Base-by-base conservation (phyloP, 2,113 vertebrate genomes). In the Alosa alosa region DNA sequence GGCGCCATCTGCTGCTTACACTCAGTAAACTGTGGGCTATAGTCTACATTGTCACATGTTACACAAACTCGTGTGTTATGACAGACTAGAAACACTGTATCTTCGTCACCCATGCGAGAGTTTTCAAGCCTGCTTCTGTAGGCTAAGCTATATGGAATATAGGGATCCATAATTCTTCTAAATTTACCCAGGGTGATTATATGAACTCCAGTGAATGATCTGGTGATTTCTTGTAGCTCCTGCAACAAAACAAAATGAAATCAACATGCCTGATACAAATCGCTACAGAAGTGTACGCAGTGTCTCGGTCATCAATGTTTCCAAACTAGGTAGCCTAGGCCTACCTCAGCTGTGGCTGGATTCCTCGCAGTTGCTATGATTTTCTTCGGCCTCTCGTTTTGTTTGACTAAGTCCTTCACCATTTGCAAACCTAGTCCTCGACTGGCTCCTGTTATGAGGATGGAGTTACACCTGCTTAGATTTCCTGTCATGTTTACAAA, bases 371-470 rank as follows among this genome's bases (percentile, higher is more conserved):
- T 90, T 5, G 89, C 87, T 18, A 91, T 89, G 41, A 91, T 89
- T 60, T 82, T 91, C 39, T 72, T n/a, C 7, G 91, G 90, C 82
- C 90, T 86, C 7, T 89, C 85, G 2, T 39, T 44, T 20, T 41
- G 68, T 81, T 45, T 88, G 1, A 78, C 64, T 81, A 92, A 22
- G 3, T 89, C 78, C 82, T 83, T 87, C 47, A 91, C 89, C 82
- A 92, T 90, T 46, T 91, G 88, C 44, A 92, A 81, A 0, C 91
- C 88, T 47, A 91, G 84, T 13, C 91, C 91, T 45, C 90, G 86
- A 75, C 84, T 89, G 6, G 90, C 85, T 1, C 91, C 91, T 0
- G 91, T 92, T n/a, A 92, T 89, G 68, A 92, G 83, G 41, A 92
- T 31, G 0, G 90, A 89, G 5, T 22, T 49, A 60, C 90, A 91